Evolutionary conservation across 2,113 vertebrate species (phyloP).

Genomic region (Ophiodon elongatus): DNA sequence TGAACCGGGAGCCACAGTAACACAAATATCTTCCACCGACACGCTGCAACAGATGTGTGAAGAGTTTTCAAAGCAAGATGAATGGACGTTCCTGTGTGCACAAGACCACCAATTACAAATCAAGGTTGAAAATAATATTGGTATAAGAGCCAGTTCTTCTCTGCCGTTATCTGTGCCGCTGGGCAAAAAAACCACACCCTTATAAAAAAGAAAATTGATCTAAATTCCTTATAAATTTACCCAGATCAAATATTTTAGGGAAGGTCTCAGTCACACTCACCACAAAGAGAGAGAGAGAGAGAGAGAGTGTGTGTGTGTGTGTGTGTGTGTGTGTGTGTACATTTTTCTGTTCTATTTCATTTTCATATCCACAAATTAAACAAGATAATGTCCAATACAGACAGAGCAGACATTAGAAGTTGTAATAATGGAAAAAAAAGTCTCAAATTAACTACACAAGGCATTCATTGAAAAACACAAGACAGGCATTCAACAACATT

Average conservation of each 20-base stretch:
- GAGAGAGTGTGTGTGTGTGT: neutral
- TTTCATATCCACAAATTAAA: conserved; percentile 38
- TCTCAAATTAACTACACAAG: conserved; percentile 71
- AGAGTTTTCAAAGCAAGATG: conserved; percentile 69
- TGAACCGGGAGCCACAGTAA: conserved; percentile 72
- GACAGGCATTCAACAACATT: conserved; percentile 73
- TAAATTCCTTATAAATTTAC: conserved; percentile 30
- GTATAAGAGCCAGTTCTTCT: conserved; percentile 44
- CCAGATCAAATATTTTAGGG: conserved; percentile 38
- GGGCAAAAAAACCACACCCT: conserved; percentile 74
- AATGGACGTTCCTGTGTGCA: conserved; percentile 59
- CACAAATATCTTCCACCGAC: conserved; percentile 63
- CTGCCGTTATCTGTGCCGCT: conserved; percentile 54
- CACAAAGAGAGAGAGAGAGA: neutral
- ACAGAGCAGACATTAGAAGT: conserved; percentile 19
- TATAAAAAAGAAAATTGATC: conserved; percentile 31
- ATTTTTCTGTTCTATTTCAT: conserved; percentile 7
- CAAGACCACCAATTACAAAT: conserved; percentile 68
- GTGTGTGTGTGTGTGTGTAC: neutral
- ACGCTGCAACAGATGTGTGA: conserved; percentile 81
- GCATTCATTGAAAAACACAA: conserved; percentile 78
- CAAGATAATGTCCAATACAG: conserved; percentile 31
- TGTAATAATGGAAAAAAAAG: conserved; percentile 49
- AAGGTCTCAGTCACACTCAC: conserved; percentile 12
- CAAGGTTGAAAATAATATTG: conserved; percentile 68